A percentile compares a stretch with the other conserved stretches of the same genome.
Evolutionary conservation across 2,797 vertebrate species (phyloP).

Genomic region (Yasuhikotakia modesta): DNA sequence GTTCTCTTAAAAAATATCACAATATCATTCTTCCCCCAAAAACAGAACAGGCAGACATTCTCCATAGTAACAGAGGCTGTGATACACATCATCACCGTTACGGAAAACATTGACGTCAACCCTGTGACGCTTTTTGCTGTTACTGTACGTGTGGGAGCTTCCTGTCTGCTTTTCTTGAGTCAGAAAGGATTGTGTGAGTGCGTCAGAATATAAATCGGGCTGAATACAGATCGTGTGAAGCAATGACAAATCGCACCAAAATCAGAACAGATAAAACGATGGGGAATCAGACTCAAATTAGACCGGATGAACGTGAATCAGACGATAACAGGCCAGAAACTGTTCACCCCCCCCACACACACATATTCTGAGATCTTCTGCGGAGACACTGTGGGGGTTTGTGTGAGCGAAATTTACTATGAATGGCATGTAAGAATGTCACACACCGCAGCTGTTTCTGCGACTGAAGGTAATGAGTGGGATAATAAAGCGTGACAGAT

Average conservation of each 20-base stretch:
- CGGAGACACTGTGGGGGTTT: slow-evolving; percentile 3
- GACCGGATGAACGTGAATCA: slow-evolving; percentile 30
- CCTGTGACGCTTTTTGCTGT: not conserved
- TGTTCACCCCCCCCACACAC: slow-evolving; percentile 22
- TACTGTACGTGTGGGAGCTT: slow-evolving; percentile 15
- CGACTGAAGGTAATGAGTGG: not conserved
- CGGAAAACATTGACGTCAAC: slow-evolving; percentile 21
- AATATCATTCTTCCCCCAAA: slow-evolving; percentile 4
- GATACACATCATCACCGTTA: not conserved
- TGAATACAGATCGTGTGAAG: not conserved
- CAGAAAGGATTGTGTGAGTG: not conserved
- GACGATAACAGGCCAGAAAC: slow-evolving; percentile 10
- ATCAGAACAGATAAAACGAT: not conserved
- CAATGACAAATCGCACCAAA: not conserved
- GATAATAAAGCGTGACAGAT: not conserved
- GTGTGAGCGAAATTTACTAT: slow-evolving; percentile 9
- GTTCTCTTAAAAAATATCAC: not conserved
- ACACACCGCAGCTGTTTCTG: not conserved
- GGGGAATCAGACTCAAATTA: slow-evolving; percentile 12
- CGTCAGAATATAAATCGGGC: not conserved
- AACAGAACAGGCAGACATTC: not conserved
- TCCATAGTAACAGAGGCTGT: slow-evolving; percentile 15
- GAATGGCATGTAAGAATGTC: slow-evolving; percentile 20
- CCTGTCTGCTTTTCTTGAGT: too few species aligned
- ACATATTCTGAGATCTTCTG: not conserved